Evolutionary conservation across 1,140 invertebrate species (phyloP), one percentile per base, ranked within the genome.

Genomic region (Drosophila tropicalis): DNA sequence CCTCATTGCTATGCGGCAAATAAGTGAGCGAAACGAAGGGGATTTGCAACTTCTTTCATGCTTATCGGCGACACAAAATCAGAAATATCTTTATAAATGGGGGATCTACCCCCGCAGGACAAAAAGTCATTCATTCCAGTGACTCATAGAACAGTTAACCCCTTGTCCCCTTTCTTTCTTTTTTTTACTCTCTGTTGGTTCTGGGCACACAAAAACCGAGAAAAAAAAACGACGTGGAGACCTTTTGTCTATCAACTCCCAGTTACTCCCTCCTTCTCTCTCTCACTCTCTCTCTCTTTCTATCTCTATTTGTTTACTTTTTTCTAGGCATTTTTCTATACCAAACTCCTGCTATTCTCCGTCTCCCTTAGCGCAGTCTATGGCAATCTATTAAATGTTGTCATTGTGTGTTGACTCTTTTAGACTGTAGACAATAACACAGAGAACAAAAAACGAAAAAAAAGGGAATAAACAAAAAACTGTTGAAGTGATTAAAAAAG

Each of bases 401-500:
- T 78, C 80, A 84, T 82, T 87, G 84, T 87, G 84, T 64, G 84
- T 64, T 70, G 71, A 58, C 76, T 87, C 72, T 58, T 76, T 69
- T 72, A 79, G 83, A 40, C 72, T 29, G 68, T 44, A 80, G 76
- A 89, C 84, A 89, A 89, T 84, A 76, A 51, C 44, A 1, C 41
- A 41, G 41, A 62, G 55, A 74, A 70, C 69, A 41, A 39, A 34
- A 62, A 36, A 9, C 34, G 12, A 36, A 2, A 29, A 51, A 58
- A 41, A 60, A 36, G 3, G 25, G 15, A 19, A 19, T 66, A 74
- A 74, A 74, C 75, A 58, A 58, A 73, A 87, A 89, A 84, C 80
- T 84, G 73, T 73, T 87, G 80, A 84, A 87, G 84, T 87, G 84
- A 87, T 87, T 87, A 87, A 87, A 87, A 87, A 84, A 87, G 83